Evolutionary conservation across 2,113 vertebrate genomes (phyloP).

Genomic region (Epinephelus moara): DNA sequence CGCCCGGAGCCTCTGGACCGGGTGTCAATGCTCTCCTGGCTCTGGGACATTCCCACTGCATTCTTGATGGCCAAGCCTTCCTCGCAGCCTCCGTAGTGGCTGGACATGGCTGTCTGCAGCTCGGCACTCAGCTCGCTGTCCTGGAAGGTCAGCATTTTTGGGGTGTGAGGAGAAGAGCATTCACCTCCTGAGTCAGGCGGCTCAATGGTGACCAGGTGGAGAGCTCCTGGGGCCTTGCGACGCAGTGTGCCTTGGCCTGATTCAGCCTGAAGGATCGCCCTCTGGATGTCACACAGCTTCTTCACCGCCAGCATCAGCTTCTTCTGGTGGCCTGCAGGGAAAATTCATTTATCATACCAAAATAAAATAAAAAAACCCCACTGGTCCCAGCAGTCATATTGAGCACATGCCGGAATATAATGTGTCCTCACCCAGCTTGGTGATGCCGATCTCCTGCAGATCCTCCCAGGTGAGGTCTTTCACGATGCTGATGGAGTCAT

Average conservation of each 20-base stretch:
- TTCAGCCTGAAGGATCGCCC: constrained; percentile 86
- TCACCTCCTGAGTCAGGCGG: constrained; percentile 85
- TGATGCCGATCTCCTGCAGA: constrained; percentile 96
- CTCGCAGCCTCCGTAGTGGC: constrained; percentile 81
- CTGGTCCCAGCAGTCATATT: fast-evolving
- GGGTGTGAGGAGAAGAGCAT: constrained; percentile 81
- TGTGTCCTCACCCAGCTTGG: constrained; percentile 90
- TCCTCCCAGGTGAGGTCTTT: constrained; percentile 96
- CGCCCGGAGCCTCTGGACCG: constrained; percentile 92
- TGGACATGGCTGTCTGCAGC: constrained; percentile 91
- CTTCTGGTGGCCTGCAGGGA: constrained; percentile 93
- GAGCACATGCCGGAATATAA: neutral
- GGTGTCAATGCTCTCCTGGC: constrained; percentile 93
- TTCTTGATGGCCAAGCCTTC: constrained; percentile 82
- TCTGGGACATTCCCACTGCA: constrained; percentile 85
- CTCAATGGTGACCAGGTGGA: constrained; percentile 91
- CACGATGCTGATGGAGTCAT: constrained; percentile 94
- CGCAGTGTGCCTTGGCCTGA: constrained; percentile 81
- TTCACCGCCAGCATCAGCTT: constrained; percentile 97
- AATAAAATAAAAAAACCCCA: neutral
- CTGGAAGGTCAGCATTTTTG: constrained; percentile 93
- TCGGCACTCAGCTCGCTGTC: constrained; percentile 93
- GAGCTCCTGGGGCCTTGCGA: constrained; percentile 80
- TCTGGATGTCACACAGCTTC: constrained; percentile 92
- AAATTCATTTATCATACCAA: neutral